Base-by-base conservation (phyloP, 2,888 invertebrate species). In the Pachymerium ferrugineum region DNA sequence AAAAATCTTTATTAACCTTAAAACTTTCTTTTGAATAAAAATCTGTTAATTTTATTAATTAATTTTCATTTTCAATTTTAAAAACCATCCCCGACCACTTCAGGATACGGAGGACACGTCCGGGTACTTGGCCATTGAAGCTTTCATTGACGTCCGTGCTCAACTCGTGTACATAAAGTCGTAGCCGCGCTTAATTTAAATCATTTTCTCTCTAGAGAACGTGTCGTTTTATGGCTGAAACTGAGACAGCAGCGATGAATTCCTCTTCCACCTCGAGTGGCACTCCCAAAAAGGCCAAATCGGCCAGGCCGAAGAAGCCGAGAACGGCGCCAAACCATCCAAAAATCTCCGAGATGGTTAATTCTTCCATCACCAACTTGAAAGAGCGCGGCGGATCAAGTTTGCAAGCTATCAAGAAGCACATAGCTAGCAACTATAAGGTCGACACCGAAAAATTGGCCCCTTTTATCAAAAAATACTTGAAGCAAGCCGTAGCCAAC, bases 341-440 rank as follows among this genome's bases (percentile, higher is more conserved):
- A 0, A 83, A 82, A 19, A 84, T 85, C 0, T 79, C 85, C 0
- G 82, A 83, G 33, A 87, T 89, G 88, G 88, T 89, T 0, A 85
- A 83, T 77, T 82, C 81, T 33, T 88, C 89, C 1, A 79, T 82
- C 76, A 74, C 74, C 14, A 76, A 74, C 4, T 75, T 82, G 69
- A 80, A 79, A 73, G 82, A 82, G 78, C 84, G 86, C 30, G 85
- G 85, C 73, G 89, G 89, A 30, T 88, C 87, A 0, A 88, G 88
- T 0, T 78, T 83, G 3, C 80, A 80, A 68, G 86, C 87, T 1
- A 88, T 89, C 80, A 89, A 88, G 80, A 89, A 89, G 79, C 89
- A 87, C 80, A 85, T 89, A 70, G 81, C 84, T 10, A 82, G 84
- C 28, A 86, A 85, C 74, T 88, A 88, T 84, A 86, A 86, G 75